phyloP scores from a whole-genome alignment of 2,113 vertebrate species.

The Origma solitaria region DNA sequence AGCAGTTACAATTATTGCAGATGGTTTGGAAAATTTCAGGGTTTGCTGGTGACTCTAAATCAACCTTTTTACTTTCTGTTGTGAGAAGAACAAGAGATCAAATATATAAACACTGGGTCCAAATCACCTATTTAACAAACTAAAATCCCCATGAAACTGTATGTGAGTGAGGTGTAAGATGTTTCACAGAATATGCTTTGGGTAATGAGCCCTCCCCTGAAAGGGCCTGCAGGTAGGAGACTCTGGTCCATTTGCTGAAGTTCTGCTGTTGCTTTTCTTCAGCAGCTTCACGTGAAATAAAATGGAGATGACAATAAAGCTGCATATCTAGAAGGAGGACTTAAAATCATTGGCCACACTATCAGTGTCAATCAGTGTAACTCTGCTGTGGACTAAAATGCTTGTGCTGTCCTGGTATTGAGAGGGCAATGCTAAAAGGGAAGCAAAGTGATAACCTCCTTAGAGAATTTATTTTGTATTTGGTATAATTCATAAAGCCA shows the following conservation, averaged over 20 bases:
- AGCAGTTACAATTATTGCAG: neutral
- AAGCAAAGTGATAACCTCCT: neutral
- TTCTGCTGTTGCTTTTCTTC: neutral
- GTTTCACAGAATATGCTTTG: neutral
- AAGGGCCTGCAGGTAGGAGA: neutral
- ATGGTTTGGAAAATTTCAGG: neutral
- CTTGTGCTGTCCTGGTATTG: neutral
- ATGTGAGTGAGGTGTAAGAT: neutral
- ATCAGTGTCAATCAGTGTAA: neutral
- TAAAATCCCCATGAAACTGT: neutral
- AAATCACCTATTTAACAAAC: neutral
- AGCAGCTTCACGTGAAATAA: fast-evolving
- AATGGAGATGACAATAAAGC: neutral
- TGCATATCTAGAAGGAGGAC: neutral
- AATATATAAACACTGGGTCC: neutral
- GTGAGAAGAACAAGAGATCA: neutral
- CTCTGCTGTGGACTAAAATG: neutral
- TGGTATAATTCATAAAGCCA: neutral
- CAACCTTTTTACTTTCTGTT: neutral
- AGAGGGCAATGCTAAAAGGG: neutral
- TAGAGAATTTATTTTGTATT: neutral
- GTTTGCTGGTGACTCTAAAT: neutral
- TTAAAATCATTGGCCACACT: neutral
- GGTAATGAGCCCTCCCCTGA: neutral
- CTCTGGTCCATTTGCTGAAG: neutral